Evolutionary conservation across 23 tunicate species (phyloP).

Genomic region (Styela plicata): DNA sequence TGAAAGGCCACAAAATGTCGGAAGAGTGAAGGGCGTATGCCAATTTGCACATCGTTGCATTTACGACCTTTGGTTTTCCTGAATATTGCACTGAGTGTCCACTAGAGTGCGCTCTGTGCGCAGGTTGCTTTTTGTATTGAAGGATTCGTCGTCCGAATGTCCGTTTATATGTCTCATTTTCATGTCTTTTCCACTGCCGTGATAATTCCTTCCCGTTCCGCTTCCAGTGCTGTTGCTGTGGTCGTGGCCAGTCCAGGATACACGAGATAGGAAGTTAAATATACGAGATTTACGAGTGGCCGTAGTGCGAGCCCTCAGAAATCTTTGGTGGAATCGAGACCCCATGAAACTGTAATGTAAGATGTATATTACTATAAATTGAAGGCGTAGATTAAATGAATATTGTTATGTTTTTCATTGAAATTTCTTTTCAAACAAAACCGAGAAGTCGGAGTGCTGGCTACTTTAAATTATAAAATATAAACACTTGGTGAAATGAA

Average conservation of each 20-base stretch:
- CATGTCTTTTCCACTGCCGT: conserved; percentile 1
- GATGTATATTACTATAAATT: no score
- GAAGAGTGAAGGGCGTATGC: no score
- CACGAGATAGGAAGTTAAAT: conserved; percentile 12
- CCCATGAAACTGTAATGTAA: conserved; percentile 40
- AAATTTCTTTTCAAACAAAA: no score
- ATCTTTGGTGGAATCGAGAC: conserved; percentile 37
- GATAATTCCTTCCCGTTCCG: background rate
- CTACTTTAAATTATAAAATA: no score
- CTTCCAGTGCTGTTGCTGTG: conserved; percentile 35
- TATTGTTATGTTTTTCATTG: no score
- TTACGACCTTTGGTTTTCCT: background rate
- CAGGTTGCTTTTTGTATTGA: conserved; percentile 14
- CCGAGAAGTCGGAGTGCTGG: no score
- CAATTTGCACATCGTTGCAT: no score
- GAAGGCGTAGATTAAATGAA: no score
- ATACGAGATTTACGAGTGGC: conserved; percentile 35
- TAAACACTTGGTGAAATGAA: no score
- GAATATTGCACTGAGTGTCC: conserved; percentile 1
- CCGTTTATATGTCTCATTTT: background rate
- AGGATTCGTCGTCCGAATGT: conserved; percentile 26
- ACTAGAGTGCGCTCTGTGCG: conserved; percentile 22
- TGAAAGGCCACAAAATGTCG: no score
- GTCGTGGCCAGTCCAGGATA: conserved; percentile 19
- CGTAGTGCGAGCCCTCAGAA: conserved; percentile 32